These are phyloP conservation scores for Spongilla lacustris DNA, from an alignment of 37 sponge, comb jelly and placozoan genomes.

Conservation along the genomic window DNA sequence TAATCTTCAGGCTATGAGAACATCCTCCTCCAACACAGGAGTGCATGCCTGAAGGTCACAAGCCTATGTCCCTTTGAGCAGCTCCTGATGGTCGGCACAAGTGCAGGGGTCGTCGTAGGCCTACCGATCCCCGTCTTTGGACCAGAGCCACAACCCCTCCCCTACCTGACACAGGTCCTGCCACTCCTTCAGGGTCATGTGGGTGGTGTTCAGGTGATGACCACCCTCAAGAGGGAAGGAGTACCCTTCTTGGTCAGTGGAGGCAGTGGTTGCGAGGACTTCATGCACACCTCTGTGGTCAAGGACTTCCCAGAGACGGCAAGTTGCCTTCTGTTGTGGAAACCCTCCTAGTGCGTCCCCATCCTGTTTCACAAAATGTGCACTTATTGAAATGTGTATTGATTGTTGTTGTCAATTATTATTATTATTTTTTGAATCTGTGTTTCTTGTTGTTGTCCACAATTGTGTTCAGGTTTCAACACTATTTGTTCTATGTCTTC, in stretches of 20 bases:
- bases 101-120: slow-evolving; percentile 68
- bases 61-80: slow-evolving; percentile 18
- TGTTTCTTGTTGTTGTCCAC: not conserved
- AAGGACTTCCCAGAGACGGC: slow-evolving; percentile 41
- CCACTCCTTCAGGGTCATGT: slow-evolving; percentile 37
- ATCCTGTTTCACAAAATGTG: not conserved
- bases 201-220: slow-evolving; percentile 26
- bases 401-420: not conserved
- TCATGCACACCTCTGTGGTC: not conserved
- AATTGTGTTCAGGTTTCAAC: not conserved
- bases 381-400: not conserved
- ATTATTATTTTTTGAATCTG: not conserved
- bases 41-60: slow-evolving; percentile 49
- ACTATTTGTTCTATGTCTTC: not conserved
- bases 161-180: slow-evolving; percentile 16
- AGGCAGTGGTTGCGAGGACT: slow-evolving; percentile 56
- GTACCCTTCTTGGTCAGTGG: slow-evolving; percentile 34
- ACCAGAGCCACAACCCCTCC: slow-evolving; percentile 11
- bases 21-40: slow-evolving; percentile 75
- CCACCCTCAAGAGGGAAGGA: slow-evolving; percentile 13
- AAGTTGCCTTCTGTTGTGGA: slow-evolving; percentile 53
- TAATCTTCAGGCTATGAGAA: slow-evolving; percentile 45
- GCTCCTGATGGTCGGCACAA: slow-evolving; percentile 71
- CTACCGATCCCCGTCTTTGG: slow-evolving; percentile 54
- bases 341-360: not conserved